phyloP scores from a whole-genome alignment of 2,888 invertebrate genomes.

The Temnothorax ravouxi region DNA sequence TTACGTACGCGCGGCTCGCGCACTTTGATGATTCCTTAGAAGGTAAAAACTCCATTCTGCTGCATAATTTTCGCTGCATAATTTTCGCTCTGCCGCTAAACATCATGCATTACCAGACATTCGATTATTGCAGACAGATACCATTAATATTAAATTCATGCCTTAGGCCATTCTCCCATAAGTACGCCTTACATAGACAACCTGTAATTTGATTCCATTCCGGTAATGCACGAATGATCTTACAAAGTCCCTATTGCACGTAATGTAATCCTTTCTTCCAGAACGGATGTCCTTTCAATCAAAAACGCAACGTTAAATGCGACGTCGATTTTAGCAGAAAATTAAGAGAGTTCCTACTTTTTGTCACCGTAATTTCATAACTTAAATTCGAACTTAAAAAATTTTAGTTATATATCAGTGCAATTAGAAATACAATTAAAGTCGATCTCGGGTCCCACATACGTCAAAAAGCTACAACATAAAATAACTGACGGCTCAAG shows the following conservation, averaged over 20 bases:
- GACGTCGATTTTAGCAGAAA: neutral
- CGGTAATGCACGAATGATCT: conserved; percentile 44
- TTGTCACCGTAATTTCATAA: neutral
- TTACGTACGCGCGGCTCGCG: conserved; percentile 4
- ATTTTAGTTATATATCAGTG: neutral
- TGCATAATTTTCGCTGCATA: conserved; percentile 8
- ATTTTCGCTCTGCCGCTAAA: conserved; percentile 22
- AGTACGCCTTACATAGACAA: conserved; percentile 29
- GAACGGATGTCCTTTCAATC: neutral
- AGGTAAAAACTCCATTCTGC: conserved; percentile 6
- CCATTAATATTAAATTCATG: conserved; percentile 46
- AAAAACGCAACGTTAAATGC: neutral
- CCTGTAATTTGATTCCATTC: conserved; percentile 45
- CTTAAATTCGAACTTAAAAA: neutral
- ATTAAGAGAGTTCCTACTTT: neutral
- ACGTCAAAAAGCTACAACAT: neutral
- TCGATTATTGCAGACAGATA: conserved; percentile 35
- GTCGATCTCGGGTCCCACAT: neutral
- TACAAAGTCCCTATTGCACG: neutral
- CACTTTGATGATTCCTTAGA: conserved; percentile 16
- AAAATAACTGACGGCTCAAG: neutral
- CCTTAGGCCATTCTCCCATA: conserved; percentile 15
- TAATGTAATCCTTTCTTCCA: neutral
- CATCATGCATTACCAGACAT: conserved; percentile 27
- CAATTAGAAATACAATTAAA: neutral